Percentiles rank a stretch among this genome's conserved stretches.
phyloP scores from a whole-genome alignment of 2,113 vertebrate genomes.

The Apodemus speciosus region DNA sequence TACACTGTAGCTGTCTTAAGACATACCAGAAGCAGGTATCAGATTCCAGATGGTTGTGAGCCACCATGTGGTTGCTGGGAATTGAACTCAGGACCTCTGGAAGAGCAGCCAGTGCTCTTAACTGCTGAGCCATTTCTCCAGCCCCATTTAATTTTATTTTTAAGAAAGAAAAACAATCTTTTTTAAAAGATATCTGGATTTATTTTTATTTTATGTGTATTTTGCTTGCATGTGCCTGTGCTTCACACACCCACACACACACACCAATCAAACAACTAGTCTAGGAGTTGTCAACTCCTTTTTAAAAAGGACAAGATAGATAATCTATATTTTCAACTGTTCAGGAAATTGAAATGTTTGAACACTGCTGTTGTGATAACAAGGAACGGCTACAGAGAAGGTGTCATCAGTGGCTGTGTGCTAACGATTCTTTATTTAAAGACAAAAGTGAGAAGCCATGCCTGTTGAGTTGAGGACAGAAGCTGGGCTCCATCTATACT shows the following conservation, averaged over 20 bases:
- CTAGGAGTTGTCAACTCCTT: not conserved
- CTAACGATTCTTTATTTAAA: slow-evolving; percentile 37
- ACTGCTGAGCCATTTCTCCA: too few relatives aligned
- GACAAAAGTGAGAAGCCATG: not conserved
- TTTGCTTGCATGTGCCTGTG: not conserved
- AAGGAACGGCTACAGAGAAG: not conserved
- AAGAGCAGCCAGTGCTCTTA: too few relatives aligned
- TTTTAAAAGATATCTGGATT: not conserved
- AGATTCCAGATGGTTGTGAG: too few relatives aligned
- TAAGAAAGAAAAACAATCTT: not conserved
- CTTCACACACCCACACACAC: not conserved
- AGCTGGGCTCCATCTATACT: not conserved
- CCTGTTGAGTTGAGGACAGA: not conserved
- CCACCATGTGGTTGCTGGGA: too few relatives aligned
- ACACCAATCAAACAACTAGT: not conserved
- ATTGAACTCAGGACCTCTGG: too few relatives aligned
- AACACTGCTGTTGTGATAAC: not conserved
- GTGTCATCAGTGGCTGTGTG: not conserved
- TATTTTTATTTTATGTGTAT: not conserved
- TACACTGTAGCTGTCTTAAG: too few relatives aligned
- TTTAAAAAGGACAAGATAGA: not conserved
- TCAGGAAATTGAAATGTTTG: not conserved
- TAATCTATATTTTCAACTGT: not conserved
- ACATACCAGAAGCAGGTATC: too few relatives aligned
- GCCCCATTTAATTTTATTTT: not conserved